These are phyloP conservation scores for Vandiemenella viatica DNA, from an alignment of 2,888 invertebrate species.

Conservation along the genomic window DNA sequence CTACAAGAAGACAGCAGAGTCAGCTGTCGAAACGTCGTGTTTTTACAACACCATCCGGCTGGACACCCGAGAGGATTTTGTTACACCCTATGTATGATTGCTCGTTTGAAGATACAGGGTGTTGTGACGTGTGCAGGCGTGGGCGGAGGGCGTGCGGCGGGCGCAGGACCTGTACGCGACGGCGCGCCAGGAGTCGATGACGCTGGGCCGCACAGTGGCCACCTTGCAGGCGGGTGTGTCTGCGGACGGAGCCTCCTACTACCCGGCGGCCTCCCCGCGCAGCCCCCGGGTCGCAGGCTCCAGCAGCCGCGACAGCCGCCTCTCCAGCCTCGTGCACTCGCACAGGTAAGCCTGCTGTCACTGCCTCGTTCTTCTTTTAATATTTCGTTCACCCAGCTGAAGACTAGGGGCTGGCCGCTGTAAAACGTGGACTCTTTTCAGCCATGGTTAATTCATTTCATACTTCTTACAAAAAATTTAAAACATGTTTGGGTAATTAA, in stretches of 20 bases:
- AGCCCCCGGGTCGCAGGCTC: slow-evolving; percentile 30
- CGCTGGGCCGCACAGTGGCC: slow-evolving; percentile 27
- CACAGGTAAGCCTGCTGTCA: slow-evolving; percentile 39
- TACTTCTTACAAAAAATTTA: too few species aligned
- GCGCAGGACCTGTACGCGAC: slow-evolving; percentile 57
- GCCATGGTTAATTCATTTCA: too few species aligned
- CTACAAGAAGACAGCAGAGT: too few species aligned
- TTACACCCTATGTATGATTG: too few species aligned
- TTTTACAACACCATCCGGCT: too few species aligned
- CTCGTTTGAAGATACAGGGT: too few species aligned
- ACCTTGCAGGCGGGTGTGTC: slow-evolving; percentile 22
- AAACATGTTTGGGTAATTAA: too few species aligned
- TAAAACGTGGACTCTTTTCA: too few species aligned
- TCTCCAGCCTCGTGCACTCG: slow-evolving; percentile 57
- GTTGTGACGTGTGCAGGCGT: slow-evolving; percentile 35
- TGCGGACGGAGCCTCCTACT: slow-evolving; percentile 14
- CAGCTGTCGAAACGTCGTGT: too few species aligned
- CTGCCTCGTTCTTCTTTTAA: neutral
- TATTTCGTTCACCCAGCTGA: neutral
- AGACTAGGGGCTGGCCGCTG: neutral
- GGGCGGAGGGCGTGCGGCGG: slow-evolving; percentile 58
- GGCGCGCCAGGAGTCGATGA: slow-evolving; percentile 33
- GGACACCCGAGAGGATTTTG: too few species aligned
- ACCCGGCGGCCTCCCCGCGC: slow-evolving; percentile 18
- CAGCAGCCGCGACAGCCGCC: slow-evolving; percentile 43